A percentile compares a stretch with the other conserved stretches of the same genome.
Conservation (phyloP, 2,797 vertebrate genomes). For the Typhlichthys subterraneus region DNA sequence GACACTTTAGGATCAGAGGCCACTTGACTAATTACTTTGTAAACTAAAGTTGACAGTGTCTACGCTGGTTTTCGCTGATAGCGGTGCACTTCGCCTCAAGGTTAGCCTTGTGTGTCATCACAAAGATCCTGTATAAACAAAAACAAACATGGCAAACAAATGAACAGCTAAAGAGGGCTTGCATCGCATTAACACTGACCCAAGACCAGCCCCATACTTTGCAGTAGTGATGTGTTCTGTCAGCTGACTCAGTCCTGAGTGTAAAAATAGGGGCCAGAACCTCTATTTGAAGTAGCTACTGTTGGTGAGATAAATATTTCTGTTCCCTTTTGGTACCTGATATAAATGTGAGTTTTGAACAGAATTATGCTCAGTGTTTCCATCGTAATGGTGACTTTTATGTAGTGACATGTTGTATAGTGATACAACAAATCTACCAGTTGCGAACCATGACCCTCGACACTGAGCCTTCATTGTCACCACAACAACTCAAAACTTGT, state of each 20-base stretch:
- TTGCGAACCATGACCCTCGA: no score
- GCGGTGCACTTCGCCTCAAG: conserved; percentile 27
- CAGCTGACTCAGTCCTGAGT: conserved; percentile 12
- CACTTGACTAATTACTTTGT: conserved; percentile 49
- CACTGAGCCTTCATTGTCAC: no score
- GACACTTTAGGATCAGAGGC: conserved; percentile 45
- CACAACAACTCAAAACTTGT: no score
- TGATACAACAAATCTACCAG: no score
- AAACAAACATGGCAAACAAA: conserved; percentile 34
- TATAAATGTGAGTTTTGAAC: no score
- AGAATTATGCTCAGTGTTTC: no score
- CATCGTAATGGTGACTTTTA: no score
- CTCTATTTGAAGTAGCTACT: conserved; percentile 4
- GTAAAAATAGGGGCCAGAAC: conserved; percentile 19
- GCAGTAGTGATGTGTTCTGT: background rate
- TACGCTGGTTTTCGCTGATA: conserved; percentile 38
- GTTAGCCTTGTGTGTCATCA: conserved; percentile 31
- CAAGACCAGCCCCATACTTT: background rate
- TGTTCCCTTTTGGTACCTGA: no score
- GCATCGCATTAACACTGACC: conserved; percentile 40
- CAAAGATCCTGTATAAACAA: conserved; percentile 27
- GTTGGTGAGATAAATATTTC: background rate
- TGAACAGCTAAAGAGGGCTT: conserved; percentile 31
- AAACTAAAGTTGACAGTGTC: conserved; percentile 42
- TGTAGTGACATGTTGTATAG: no score